Conservation (phyloP, 2,888 invertebrate genomes). For the Epicampocera succincta region DNA sequence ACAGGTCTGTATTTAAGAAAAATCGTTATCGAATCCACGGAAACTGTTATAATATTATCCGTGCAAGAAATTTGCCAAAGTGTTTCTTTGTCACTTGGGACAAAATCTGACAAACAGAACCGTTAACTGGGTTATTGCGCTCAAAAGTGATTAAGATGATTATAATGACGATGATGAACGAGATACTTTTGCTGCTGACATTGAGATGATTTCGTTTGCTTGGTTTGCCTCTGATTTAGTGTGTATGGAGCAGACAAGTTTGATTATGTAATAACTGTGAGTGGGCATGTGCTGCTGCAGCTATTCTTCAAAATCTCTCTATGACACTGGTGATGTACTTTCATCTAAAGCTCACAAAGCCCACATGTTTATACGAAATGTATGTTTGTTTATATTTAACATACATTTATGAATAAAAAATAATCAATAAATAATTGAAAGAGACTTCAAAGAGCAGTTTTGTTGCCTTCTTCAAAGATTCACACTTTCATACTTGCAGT, state of each 20-base stretch:
- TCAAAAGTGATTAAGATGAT: background rate
- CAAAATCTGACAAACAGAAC: too few relatives aligned
- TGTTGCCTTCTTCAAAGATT: constrained; percentile 1
- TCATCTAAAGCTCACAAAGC: constrained; percentile 15
- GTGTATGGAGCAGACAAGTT: constrained; percentile 16
- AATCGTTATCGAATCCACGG: too few relatives aligned
- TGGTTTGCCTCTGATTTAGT: constrained; percentile 14
- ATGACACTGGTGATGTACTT: constrained; percentile 39
- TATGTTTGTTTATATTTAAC: background rate
- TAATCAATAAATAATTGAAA: constrained; percentile 22
- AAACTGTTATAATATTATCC: too few relatives aligned
- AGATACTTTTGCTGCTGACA: constrained; percentile 37
- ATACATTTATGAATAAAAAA: background rate
- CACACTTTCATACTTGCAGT: background rate
- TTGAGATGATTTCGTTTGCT: constrained; percentile 36
- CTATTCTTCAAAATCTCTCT: constrained; percentile 24
- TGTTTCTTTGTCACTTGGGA: too few relatives aligned
- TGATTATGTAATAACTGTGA: background rate
- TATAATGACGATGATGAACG: constrained; percentile 37
- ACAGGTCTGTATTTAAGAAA: too few relatives aligned
- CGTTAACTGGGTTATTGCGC: constrained; percentile 4
- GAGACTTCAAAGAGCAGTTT: background rate
- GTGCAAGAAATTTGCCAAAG: too few relatives aligned
- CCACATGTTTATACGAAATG: constrained; percentile 31
- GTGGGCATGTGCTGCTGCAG: background rate